Percentiles rank a stretch among this genome's conserved stretches.
phyloP scores from a whole-genome alignment of 37 sponge, comb jelly and placozoan species.

The Ianthella basta region DNA sequence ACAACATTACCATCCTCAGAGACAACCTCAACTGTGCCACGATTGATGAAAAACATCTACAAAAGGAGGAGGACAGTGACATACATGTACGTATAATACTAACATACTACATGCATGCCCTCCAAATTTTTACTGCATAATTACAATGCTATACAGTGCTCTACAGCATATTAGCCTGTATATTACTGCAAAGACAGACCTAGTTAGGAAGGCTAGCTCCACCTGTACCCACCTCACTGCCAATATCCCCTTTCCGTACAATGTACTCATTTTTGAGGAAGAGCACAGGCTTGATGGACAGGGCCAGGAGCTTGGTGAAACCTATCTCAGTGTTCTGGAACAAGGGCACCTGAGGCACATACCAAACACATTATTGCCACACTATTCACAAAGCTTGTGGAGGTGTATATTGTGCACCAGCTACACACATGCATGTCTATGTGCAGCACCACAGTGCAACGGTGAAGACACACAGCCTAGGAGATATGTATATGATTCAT shows the following conservation, averaged over 20 bases:
- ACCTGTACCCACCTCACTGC: slow-evolving; percentile 56
- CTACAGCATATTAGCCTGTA: too few relatives aligned
- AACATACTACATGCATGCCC: background rate
- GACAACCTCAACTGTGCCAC: slow-evolving; percentile 77
- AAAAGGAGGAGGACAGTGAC: background rate
- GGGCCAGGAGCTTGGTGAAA: slow-evolving; percentile 76
- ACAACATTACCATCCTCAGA: slow-evolving; percentile 72
- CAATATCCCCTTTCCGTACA: slow-evolving; percentile 79
- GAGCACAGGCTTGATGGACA: slow-evolving; percentile 73
- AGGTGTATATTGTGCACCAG: too few relatives aligned
- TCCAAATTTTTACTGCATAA: too few relatives aligned
- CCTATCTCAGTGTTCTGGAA: slow-evolving; percentile 82
- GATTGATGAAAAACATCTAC: slow-evolving; percentile 82
- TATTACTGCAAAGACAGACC: too few relatives aligned
- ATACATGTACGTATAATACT: background rate
- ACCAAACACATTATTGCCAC: background rate
- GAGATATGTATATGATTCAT: too few relatives aligned
- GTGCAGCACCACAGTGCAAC: too few relatives aligned
- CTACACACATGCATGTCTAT: too few relatives aligned
- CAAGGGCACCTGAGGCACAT: slow-evolving; percentile 53
- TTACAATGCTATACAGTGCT: too few relatives aligned
- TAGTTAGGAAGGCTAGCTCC: too few relatives aligned
- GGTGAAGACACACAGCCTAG: too few relatives aligned
- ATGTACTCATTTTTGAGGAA: slow-evolving; percentile 77
- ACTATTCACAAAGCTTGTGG: background rate